Base-by-base conservation (phyloP, 1,140 invertebrate genomes). In the Drosophila sp. region DNA sequence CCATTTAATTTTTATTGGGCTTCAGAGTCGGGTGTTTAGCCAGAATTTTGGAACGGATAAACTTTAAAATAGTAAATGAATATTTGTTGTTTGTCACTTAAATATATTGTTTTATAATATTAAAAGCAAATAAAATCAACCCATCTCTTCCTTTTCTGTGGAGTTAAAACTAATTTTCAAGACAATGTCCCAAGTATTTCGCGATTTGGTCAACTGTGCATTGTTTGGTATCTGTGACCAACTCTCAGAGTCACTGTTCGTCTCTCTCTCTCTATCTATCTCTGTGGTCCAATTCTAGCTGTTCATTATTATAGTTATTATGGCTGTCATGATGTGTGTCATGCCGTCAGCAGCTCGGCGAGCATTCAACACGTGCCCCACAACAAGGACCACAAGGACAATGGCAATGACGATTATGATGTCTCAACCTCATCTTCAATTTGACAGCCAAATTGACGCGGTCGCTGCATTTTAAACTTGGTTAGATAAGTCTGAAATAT, bases 361-460 rank as follows among this genome's bases (percentile, higher is more conserved):
- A 41, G 59, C 59, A 76, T 76, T 48, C 70, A 76, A 67, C 74
- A 76, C 50, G 63, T 73, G 58, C 45, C 61, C 25, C 45, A 45
- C 50, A 70, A 54, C 48, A 63, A 63, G 29, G 50, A 63, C 32
- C 58, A 38, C 46, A 57, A 51, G 62, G 62, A 66, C 70, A 67
- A n/a, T n/a, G n/a, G n/a, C 21, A 4, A 73, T 57, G 46, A 58
- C 57, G 53, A 51, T 36, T 50, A 65, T 57, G 45, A 46, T 11
- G 18, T 34, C 53, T 50, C 62, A 62, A 72, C 62, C 27, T 40
- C 58, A 51, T 45, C 54, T 53, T 29, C 48, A 54, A 36, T 29
- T 73, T 54, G 63, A 14, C 48, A 61, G 64, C 40, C 64, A 54
- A 73, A 67, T 69, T 72, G 61, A 75, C 76, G 72, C 76, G 74